Evolutionary conservation across 2,888 invertebrate genomes (phyloP).

Genomic region (Ligdia adustata): DNA sequence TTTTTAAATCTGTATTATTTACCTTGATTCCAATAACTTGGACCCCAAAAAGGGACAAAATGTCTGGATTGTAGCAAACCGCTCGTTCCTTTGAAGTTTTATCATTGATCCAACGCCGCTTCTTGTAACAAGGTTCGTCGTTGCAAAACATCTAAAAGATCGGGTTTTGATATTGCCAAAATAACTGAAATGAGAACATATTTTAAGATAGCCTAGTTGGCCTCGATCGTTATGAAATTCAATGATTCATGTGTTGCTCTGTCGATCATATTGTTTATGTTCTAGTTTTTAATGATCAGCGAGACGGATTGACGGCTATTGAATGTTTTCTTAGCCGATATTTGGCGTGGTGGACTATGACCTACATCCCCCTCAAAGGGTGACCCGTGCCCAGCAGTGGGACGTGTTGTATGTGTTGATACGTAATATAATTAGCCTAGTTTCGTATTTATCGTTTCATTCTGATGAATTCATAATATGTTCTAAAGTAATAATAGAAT

Average conservation of each 20-base stretch:
- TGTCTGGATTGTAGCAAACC: slow-evolving; percentile 36
- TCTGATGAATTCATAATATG: too few relatives aligned
- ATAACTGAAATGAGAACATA: background rate
- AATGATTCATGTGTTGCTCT: slow-evolving; percentile 12
- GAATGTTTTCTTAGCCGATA: slow-evolving; percentile 20
- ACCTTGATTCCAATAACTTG: slow-evolving; percentile 23
- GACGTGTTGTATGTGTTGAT: too few relatives aligned
- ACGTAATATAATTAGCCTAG: too few relatives aligned
- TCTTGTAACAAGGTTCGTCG: slow-evolving; percentile 2
- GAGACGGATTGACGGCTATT: slow-evolving; percentile 6
- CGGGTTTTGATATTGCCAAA: slow-evolving; percentile 1
- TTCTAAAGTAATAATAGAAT: too few relatives aligned
- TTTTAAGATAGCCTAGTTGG: slow-evolving; percentile 7
- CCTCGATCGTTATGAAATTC: slow-evolving; percentile 11
- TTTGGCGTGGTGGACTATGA: too few relatives aligned
- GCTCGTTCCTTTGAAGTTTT: slow-evolving; percentile 46
- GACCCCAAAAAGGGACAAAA: slow-evolving; percentile 32
- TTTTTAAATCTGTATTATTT: too few relatives aligned
- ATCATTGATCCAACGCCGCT: slow-evolving; percentile 31
- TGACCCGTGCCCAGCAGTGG: too few relatives aligned
- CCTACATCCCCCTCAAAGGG: too few relatives aligned
- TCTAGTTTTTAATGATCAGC: slow-evolving; percentile 14
- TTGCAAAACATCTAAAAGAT: slow-evolving; percentile 21
- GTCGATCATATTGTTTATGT: slow-evolving; percentile 14
- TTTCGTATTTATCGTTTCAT: too few relatives aligned